Evolutionary conservation across 2,113 vertebrate species (phyloP).

Genomic region (Brachypodius melanocephalos): DNA sequence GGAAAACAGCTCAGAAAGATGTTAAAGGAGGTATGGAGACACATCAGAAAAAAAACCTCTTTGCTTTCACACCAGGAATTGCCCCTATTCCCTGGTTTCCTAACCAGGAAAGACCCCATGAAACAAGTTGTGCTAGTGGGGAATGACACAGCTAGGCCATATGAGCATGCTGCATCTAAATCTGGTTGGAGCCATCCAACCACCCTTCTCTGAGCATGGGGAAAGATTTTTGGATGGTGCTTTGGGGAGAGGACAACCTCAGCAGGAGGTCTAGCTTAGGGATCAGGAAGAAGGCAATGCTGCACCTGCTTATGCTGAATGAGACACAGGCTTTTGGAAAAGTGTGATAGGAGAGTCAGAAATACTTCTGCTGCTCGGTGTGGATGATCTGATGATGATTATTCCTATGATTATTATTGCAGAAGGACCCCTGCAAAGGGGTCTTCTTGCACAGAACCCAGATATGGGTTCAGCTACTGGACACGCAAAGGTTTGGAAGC

Average conservation of each 20-base stretch:
- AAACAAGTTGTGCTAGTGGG: not conserved
- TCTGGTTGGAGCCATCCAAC: not conserved
- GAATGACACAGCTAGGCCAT: not conserved
- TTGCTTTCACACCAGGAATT: not conserved
- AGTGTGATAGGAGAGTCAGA: not conserved
- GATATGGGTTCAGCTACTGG: not conserved
- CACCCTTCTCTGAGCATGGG: not conserved
- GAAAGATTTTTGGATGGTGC: not conserved
- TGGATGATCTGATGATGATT: not conserved
- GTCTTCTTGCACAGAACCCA: not conserved
- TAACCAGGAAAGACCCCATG: not conserved
- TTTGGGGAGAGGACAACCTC: not conserved
- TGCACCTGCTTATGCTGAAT: not conserved
- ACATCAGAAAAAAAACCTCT: not conserved
- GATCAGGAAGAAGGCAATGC: not conserved
- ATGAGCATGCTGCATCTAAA: rapidly evolving
- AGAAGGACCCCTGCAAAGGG: not conserved
- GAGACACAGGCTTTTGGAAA: not conserved
- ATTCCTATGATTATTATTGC: not conserved
- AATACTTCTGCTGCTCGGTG: not conserved
- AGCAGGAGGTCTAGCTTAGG: not conserved
- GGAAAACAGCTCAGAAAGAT: not conserved
- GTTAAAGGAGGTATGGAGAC: not conserved
- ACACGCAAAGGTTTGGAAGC: not conserved
- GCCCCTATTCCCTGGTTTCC: not conserved